Evolutionary conservation across 2,888 invertebrate genomes (phyloP).

Genomic region (Acleris literana): DNA sequence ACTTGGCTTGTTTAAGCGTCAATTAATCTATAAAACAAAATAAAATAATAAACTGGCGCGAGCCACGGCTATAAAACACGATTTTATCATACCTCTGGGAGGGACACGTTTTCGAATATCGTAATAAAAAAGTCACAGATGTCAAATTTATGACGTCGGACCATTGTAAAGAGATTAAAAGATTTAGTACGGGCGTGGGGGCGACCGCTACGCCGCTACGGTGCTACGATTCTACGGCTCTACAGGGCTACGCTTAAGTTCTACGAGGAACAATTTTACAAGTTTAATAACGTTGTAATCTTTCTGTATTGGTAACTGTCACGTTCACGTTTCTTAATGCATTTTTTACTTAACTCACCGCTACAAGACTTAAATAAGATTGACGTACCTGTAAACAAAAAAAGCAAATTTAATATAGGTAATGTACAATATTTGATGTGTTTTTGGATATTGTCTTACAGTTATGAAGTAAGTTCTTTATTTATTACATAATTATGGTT

Average conservation of each 20-base stretch:
- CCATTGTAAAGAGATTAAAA: slow-evolving; percentile 83
- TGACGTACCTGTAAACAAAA: slow-evolving; percentile 33
- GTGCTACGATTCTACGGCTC: slow-evolving; percentile 41
- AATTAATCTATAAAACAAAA: slow-evolving; percentile 73
- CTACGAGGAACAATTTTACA: slow-evolving; percentile 58
- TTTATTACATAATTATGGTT: no score
- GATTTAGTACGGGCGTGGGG: slow-evolving; percentile 73
- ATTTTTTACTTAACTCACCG: slow-evolving; percentile 24
- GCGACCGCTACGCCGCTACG: slow-evolving; percentile 53
- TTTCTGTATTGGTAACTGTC: slow-evolving; percentile 49
- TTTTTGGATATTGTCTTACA: no score
- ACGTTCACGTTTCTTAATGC: slow-evolving; percentile 26
- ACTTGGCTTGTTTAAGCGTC: slow-evolving; percentile 48
- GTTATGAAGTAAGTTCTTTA: no score
- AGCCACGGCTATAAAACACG: slow-evolving; percentile 76
- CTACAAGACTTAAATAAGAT: slow-evolving; percentile 5
- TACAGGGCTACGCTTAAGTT: slow-evolving; percentile 47
- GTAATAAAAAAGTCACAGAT: slow-evolving; percentile 83
- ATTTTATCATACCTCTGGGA: slow-evolving; percentile 81
- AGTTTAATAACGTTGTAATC: slow-evolving; percentile 62
- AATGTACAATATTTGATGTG: no score
- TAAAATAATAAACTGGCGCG: slow-evolving; percentile 79
- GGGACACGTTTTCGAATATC: slow-evolving; percentile 80
- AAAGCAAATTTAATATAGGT: slow-evolving; percentile 2
- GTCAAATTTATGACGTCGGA: slow-evolving; percentile 82